phyloP scores from a whole-genome alignment of 23 tunicate species.

The Oikopleura dioica region DNA sequence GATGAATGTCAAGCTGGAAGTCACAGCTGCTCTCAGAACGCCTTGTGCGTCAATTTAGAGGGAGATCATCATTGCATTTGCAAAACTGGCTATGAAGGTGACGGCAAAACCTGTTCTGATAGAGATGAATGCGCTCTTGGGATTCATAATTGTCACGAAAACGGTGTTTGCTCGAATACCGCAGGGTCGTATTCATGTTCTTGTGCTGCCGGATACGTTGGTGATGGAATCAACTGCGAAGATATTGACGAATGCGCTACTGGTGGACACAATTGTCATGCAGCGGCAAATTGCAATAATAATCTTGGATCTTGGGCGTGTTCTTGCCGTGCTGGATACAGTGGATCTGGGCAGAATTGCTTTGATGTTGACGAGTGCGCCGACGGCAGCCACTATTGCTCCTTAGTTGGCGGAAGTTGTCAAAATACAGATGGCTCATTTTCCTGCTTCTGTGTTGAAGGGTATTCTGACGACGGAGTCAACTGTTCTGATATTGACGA shows the following conservation, averaged over 20 bases:
- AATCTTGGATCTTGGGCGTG: constrained; percentile 20
- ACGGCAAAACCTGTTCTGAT: neutral
- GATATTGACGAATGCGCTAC: neutral
- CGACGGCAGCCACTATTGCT: neutral
- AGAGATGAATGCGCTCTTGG: neutral
- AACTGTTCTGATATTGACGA: neutral
- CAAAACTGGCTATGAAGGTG: constrained; percentile 11
- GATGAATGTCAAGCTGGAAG: neutral
- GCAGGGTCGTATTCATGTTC: neutral
- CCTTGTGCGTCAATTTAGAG: constrained; percentile 9
- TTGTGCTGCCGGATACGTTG: neutral
- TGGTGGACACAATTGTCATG: constrained; percentile 3
- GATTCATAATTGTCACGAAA: neutral
- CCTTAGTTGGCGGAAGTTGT: neutral
- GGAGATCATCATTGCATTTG: constrained; percentile 15
- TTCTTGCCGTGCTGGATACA: constrained; percentile 15
- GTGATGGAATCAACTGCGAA: neutral
- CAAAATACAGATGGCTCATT: neutral
- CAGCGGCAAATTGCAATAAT: constrained; percentile 15
- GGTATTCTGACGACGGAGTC: neutral
- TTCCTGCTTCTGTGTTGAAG: neutral
- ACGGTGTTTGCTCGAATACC: neutral
- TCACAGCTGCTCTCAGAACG: neutral
- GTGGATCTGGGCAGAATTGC: constrained; percentile 17
- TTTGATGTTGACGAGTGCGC: neutral